Evolutionary conservation across 2,797 vertebrate genomes (phyloP).

Genomic region (Sebastes kiyomatsui): DNA sequence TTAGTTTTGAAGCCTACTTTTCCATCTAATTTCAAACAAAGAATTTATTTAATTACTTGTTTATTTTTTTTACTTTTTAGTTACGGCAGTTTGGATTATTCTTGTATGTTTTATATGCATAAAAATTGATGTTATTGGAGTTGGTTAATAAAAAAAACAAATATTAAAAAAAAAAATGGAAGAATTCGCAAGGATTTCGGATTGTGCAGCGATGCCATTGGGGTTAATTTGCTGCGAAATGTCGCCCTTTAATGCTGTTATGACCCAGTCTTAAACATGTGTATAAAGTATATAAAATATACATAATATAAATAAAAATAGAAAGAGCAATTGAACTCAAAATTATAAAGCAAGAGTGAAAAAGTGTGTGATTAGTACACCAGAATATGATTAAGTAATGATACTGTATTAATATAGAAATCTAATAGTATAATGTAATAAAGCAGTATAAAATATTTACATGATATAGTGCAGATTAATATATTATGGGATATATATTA

Average conservation of each 20-base stretch:
- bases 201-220: background rate
- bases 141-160: too few species aligned
- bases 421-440: background rate
- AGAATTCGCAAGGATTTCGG: background rate
- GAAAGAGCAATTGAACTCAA: background rate
- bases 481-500: too few species aligned
- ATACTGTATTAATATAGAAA: background rate
- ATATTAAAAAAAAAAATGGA: background rate
- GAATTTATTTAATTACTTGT: background rate
- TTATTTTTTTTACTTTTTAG: background rate
- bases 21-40: too few species aligned
- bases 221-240: background rate
- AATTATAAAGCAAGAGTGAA: background rate
- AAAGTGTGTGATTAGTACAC: background rate
- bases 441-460: background rate
- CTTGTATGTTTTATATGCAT: background rate
- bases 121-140: background rate
- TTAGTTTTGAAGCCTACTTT: too few species aligned
- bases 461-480: background rate
- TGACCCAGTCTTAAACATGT: background rate
- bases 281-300: background rate
- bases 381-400: background rate
- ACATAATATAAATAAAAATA: fast-evolving
- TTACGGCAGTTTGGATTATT: background rate
- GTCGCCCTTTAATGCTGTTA: background rate